Evolutionary conservation across 2,888 invertebrate genomes (phyloP).

Genomic region (Drosophila cognata): DNA sequence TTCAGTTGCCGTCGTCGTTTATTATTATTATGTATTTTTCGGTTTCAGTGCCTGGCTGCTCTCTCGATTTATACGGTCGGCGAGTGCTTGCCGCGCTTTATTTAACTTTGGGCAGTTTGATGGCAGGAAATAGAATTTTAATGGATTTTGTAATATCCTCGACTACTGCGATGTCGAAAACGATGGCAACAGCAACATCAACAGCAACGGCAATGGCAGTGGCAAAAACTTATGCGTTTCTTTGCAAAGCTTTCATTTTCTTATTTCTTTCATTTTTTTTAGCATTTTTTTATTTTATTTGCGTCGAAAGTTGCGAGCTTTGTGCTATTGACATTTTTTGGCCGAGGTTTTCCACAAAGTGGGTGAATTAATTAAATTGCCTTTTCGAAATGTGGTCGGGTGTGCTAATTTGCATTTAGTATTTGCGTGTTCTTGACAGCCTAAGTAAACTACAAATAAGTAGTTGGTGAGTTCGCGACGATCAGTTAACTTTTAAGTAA

Average conservation of each 20-base stretch:
- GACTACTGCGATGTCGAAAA: conserved; percentile 35
- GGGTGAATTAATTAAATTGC: conserved; percentile 60
- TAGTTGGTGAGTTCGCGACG: conserved; percentile 2
- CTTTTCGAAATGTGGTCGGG: not conserved
- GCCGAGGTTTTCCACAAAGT: conserved; percentile 48
- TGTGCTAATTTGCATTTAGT: conserved; percentile 46
- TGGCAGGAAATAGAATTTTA: conserved; percentile 80
- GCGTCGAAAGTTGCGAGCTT: conserved; percentile 46
- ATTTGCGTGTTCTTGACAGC: conserved; percentile 29
- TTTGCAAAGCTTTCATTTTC: conserved; percentile 24
- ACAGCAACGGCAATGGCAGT: conserved; percentile 1
- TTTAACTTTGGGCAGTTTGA: conserved; percentile 80
- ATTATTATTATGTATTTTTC: conserved; percentile 77
- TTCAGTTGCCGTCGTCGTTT: conserved; percentile 72
- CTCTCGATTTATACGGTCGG: conserved; percentile 43
- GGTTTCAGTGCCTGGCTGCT: conserved; percentile 36
- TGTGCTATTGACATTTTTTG: conserved; percentile 64
- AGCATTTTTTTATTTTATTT: conserved; percentile 33
- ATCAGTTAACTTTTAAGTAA: not conserved
- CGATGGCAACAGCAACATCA: conserved; percentile 21
- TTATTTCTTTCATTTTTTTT: conserved; percentile 21
- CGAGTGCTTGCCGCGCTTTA: conserved; percentile 64
- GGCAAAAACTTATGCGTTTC: conserved; percentile 54
- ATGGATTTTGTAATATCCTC: conserved; percentile 78
- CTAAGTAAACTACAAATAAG: not conserved